Evolutionary conservation across 1,140 invertebrate species (phyloP), one percentile per base, ranked within the genome.

Genomic region (Gyrodactylus bullatarudis): DNA sequence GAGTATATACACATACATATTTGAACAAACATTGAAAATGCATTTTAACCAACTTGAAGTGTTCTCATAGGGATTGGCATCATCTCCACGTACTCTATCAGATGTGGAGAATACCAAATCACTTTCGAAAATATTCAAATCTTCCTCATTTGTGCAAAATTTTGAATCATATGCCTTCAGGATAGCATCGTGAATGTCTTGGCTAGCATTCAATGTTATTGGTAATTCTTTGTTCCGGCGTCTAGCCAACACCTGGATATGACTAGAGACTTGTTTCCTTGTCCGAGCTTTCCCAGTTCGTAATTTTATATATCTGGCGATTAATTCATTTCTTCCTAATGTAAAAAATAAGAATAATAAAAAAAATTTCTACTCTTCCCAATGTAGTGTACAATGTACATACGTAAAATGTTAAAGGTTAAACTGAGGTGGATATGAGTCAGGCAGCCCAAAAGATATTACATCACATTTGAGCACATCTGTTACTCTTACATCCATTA

Each of bases 291-390:
- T 98, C 72, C 94, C 95, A 75, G 94, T 98, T 77, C 94, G 85
- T 76, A 98, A 83, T 85, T 98, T 98, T 79, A 98, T 99, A 83
- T 98, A 99, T 77, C 94, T 85, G 75, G 94, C 94, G 82, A 99
- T 98, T 78, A 98, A 84, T 84, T 99, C 94, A 84, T 99, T 98
- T 76, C 94, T 87, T 78, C 93, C 93, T 97, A 85, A 75, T 25
- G 20, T 71, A n/a, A 8, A 25, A 71, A 24, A 20, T 8, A 20
- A 23, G 8, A 8, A 69, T 21, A 8, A n/a, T 69, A 23, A 69
- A 69, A 69, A 21, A 21, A 69, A 69, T 20, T 23, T 21, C 1
- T 21, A 8, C 21, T 69, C 8, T 23, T 69, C 23, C 20, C 8
- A 20, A 21, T 21, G 8, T 69, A 23, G 8, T 69, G 21, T 16